A percentile compares a stretch with the other conserved stretches of the same genome.
phyloP scores from a whole-genome alignment of 2,113 vertebrate genomes.

The Calidris pugnax region DNA sequence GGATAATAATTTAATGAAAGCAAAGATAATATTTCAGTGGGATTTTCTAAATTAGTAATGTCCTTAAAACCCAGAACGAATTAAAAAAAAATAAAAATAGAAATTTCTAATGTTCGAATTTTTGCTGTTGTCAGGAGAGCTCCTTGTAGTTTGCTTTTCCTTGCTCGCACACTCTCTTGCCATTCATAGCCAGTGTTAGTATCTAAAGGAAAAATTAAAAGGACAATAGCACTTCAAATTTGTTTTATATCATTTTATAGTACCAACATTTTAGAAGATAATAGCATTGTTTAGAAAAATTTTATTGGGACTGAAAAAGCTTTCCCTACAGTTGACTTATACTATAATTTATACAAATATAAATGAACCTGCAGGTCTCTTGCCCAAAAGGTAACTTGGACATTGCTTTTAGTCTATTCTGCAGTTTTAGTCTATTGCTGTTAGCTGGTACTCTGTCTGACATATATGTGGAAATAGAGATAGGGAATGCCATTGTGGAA shows the following conservation, averaged over 20 bases:
- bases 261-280: background rate
- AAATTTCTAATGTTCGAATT: background rate
- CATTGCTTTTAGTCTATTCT: background rate
- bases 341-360: background rate
- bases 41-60: background rate
- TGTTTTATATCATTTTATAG: background rate
- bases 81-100: background rate
- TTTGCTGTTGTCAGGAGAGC: background rate
- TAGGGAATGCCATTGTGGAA: background rate
- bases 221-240: background rate
- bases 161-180: background rate
- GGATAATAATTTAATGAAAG: background rate
- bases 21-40: background rate
- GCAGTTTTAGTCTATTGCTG: rapidly evolving
- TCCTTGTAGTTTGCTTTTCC: background rate
- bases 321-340: background rate
- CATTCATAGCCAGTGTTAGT: background rate
- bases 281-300: background rate
- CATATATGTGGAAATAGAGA: background rate
- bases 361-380: background rate
- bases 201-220: background rate
- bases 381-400: background rate
- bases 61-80: background rate
- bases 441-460: background rate
- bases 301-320: background rate